phyloP scores from a whole-genome alignment of 2,797 vertebrate species.

The Acrossocheilus wenchowensis region DNA sequence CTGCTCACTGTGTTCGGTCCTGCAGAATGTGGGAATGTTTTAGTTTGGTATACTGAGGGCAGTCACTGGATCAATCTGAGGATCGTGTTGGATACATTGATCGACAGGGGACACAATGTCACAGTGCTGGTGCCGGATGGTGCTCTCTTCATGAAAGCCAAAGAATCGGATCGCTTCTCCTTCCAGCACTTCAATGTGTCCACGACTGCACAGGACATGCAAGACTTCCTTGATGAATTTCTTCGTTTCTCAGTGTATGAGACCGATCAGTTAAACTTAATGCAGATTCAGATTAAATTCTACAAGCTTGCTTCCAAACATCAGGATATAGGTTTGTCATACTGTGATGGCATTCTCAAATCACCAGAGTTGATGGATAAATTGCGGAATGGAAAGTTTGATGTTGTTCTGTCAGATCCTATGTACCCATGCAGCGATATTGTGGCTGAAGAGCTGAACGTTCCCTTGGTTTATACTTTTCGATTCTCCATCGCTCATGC shows the following conservation, averaged over 20 bases:
- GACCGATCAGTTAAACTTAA: slow-evolving; percentile 67
- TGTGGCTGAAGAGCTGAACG: slow-evolving; percentile 66
- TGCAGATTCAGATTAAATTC: slow-evolving; percentile 71
- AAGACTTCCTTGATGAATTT: slow-evolving; percentile 7
- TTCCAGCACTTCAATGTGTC: slow-evolving; percentile 62
- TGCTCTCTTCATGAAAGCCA: slow-evolving; percentile 68
- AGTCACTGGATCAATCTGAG: slow-evolving; percentile 84
- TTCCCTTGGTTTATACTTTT: slow-evolving; percentile 41
- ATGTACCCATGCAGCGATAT: slow-evolving; percentile 76
- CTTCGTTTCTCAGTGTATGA: slow-evolving; percentile 68
- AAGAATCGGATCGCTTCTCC: slow-evolving; percentile 45
- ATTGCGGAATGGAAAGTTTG: slow-evolving; percentile 67
- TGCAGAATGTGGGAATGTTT: slow-evolving; percentile 68
- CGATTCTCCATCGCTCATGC: slow-evolving; percentile 55
- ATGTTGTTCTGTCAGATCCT: slow-evolving; percentile 77
- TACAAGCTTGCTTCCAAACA: slow-evolving; percentile 56
- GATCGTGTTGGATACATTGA: slow-evolving; percentile 71
- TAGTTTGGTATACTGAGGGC: slow-evolving; percentile 79
- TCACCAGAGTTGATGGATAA: slow-evolving; percentile 70
- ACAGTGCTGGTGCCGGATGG: slow-evolving; percentile 69
- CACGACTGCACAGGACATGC: slow-evolving; percentile 39
- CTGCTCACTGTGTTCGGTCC: too few relatives aligned
- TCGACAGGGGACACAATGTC: slow-evolving; percentile 71
- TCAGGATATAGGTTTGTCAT: slow-evolving; percentile 60
- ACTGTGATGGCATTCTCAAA: slow-evolving; percentile 71